A percentile compares a stretch with the other conserved stretches of the same genome.
phyloP scores from a whole-genome alignment of 1,140 invertebrate genomes.

The Drosophila dunni region DNA sequence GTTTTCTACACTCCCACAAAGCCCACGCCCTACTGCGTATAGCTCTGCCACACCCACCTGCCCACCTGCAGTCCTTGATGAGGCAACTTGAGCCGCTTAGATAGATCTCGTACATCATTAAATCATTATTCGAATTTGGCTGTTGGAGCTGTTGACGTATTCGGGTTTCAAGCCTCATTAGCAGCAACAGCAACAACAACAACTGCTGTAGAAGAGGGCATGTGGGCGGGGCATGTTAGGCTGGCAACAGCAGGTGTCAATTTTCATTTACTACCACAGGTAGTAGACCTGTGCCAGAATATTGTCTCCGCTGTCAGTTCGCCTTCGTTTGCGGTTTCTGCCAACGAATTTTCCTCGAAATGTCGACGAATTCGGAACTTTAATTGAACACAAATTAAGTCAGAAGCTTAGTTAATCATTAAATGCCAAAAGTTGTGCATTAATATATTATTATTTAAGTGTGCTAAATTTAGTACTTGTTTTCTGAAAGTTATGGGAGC shows the following conservation, averaged over 20 bases:
- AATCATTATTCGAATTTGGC: slow-evolving; percentile 60
- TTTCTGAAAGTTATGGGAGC: too few relatives aligned
- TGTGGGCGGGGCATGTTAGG: too few relatives aligned
- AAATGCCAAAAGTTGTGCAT: slow-evolving; percentile 4
- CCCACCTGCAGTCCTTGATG: not conserved
- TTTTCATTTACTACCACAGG: slow-evolving; percentile 77
- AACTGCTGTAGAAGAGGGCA: not conserved
- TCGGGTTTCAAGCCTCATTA: slow-evolving; percentile 77
- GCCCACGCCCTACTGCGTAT: not conserved
- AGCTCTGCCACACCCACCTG: not conserved
- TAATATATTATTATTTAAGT: not conserved
- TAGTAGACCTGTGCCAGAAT: slow-evolving; percentile 40
- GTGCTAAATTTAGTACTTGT: not conserved
- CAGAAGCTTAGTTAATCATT: not conserved
- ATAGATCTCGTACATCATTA: slow-evolving; percentile 32
- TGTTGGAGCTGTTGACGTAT: slow-evolving; percentile 60
- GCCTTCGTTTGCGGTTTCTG: slow-evolving; percentile 17
- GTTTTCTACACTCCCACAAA: slow-evolving; percentile 21
- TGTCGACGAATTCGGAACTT: not conserved
- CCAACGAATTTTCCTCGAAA: not conserved
- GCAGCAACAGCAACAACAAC: slow-evolving; percentile 27
- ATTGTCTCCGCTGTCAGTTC: slow-evolving; percentile 56
- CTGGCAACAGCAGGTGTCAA: slow-evolving; percentile 74
- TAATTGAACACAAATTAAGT: slow-evolving; percentile 11
- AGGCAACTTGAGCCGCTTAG: slow-evolving; percentile 23